A percentile compares a stretch with the other conserved stretches of the same genome.
Conservation (phyloP, 2,888 invertebrate genomes). For the Xestia xanthographa region DNA sequence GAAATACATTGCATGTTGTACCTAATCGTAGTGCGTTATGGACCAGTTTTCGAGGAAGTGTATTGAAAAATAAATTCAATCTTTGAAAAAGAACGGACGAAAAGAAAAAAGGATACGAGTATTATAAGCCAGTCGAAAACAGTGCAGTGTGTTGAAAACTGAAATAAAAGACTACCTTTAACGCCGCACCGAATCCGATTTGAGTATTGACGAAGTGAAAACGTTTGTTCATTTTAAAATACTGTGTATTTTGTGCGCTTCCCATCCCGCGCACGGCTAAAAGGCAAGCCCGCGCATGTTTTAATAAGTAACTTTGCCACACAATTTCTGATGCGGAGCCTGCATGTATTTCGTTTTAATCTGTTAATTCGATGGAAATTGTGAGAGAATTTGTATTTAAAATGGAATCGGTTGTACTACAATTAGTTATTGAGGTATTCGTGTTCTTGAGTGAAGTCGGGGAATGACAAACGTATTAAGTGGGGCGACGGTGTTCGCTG, state of each 20-base stretch:
- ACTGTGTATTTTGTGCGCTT: conserved; percentile 5
- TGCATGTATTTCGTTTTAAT: conserved; percentile 6
- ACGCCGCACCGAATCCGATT: conserved; percentile 17
- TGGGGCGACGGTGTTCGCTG: not conserved
- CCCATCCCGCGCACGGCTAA: conserved; percentile 2
- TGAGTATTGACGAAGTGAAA: not conserved
- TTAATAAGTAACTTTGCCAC: conserved; percentile 5
- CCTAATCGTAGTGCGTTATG: too few species aligned
- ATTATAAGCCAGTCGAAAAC: not conserved
- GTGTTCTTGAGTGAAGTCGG: not conserved
- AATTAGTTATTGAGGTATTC: not conserved
- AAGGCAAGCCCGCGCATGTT: conserved; percentile 26
- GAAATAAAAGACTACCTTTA: not conserved
- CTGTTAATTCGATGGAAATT: not conserved
- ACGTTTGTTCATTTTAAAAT: conserved; percentile 8
- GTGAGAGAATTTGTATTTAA: not conserved
- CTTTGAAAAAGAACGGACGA: not conserved
- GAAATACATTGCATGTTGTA: too few species aligned
- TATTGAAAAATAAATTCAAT: not conserved
- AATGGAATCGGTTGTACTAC: not conserved
- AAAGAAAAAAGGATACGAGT: not conserved
- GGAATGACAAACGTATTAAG: not conserved
- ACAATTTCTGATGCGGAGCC: conserved; percentile 8
- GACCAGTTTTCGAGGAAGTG: too few species aligned
- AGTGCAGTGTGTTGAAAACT: not conserved